Base-by-base conservation (phyloP, 2,113 vertebrate genomes). In the Mionectes macconnelli region DNA sequence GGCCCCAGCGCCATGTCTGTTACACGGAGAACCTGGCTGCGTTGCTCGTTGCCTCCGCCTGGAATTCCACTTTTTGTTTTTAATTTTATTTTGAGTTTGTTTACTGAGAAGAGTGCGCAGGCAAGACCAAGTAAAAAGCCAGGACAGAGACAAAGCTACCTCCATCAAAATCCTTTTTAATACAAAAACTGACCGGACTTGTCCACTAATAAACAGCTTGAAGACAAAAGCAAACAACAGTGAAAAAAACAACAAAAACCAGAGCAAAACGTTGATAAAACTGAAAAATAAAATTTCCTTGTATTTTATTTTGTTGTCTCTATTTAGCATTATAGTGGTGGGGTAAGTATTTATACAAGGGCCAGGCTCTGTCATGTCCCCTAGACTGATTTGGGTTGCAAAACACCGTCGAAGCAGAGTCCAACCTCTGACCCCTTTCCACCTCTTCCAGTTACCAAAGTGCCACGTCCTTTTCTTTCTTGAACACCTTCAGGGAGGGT, bases 161-260 rank as follows among this genome's bases (percentile, higher is more conserved):
- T 98, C 98, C 98, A 98, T 98, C 98, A 94, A 98, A 97, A 98
- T 98, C 98, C 98, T 98, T 98, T 98, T 98, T 98, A 98, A 97
- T 98, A 98, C 97, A 97, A 96, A 98, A 98, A 98, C 98, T 98
- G 98, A 98, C 98, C n/a, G 97, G 98, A 98, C 97, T 97, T 96
- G 97, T 98, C 97, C 97, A 96, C 96, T 97, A 97, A 84, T 97
- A 98, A 97, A 70, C 82, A 97, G 93, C 93, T 96, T 91, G 76
- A 95, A 92, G 72, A 86, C 15, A 69, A 52, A 80, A 82, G 62
- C 19, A 57, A 87, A 69, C 30, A 74, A 35, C 55, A 63, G 2
- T 49, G 64, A 42, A 82, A 85, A 47, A 47, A 49, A 21, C 74
- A 27, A 20, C 3, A 37, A 81, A 85, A 85, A 95, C 92, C 69